phyloP scores from a whole-genome alignment of 92 coral and sea anemone species.

The Virgularia gustaviana region DNA sequence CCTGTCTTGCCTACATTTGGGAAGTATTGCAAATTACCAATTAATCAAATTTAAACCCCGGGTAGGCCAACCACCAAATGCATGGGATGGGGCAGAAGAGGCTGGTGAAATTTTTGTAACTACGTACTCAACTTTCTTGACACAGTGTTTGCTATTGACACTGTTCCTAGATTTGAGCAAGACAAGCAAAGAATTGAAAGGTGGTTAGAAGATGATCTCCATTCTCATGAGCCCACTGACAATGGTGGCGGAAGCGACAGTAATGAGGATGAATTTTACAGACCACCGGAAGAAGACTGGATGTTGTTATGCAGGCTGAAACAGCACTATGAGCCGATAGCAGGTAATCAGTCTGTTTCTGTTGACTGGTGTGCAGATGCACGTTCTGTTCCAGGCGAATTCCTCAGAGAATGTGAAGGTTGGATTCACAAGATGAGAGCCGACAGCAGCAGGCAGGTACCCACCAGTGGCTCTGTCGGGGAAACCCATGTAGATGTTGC shows the following conservation, averaged over 20 bases:
- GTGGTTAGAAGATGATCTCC: too few species aligned
- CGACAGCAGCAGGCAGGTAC: too few species aligned
- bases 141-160: slow-evolving; percentile 35
- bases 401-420: neutral
- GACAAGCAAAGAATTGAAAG: too few species aligned
- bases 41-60: slow-evolving; percentile 1
- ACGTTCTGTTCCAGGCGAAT: neutral
- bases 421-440: neutral
- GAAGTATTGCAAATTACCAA: slow-evolving; percentile 1
- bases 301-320: slow-evolving; percentile 4
- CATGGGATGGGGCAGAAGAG: neutral
- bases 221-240: too few species aligned
- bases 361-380: neutral
- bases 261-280: too few species aligned
- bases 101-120: slow-evolving; percentile 6
- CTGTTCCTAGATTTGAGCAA: slow-evolving; percentile 43
- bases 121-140: slow-evolving; percentile 19
- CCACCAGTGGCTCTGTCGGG: too few species aligned
- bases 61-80: slow-evolving; percentile 1
- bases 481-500: slow-evolving; percentile 31
- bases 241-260: too few species aligned
- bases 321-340: too few species aligned
- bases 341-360: too few species aligned
- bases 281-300: too few species aligned
- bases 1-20: slow-evolving; percentile 37